Percentiles rank a stretch among this genome's conserved stretches.
These are phyloP conservation scores for Chymomyza fuscimana DNA, from an alignment of 2,888 invertebrate genomes.

Conservation along the genomic window DNA sequence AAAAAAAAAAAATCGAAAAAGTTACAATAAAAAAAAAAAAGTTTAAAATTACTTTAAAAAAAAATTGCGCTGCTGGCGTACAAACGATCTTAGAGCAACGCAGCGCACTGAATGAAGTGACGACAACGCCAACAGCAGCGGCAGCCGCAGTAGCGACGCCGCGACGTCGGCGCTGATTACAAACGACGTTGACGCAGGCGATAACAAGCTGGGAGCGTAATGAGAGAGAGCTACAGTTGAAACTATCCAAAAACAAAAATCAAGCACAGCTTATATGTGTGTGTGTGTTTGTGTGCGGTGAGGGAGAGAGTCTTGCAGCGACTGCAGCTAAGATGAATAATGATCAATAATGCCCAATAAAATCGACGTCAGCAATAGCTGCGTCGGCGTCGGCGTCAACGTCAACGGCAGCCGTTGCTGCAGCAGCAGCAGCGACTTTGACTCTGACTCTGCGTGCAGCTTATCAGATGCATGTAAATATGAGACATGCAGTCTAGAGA, in stretches of 20 bases:
- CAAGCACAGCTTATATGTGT: background rate
- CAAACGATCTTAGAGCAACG: conserved; percentile 71
- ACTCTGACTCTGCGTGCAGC: conserved; percentile 18
- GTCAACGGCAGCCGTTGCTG: conserved; percentile 9
- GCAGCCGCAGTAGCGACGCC: conserved; percentile 16
- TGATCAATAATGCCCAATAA: background rate
- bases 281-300: no score
- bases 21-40: conserved; percentile 20
- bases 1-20: conserved; percentile 51
- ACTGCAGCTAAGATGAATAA: background rate
- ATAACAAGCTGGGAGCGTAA: conserved; percentile 18
- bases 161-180: background rate
- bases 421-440: background rate
- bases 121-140: conserved; percentile 45
- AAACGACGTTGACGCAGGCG: background rate
- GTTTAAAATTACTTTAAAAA: conserved; percentile 34
- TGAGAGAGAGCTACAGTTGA: background rate
- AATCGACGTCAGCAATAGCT: background rate
- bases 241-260: background rate
- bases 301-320: background rate
- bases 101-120: conserved; percentile 69
- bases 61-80: conserved; percentile 67
- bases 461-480: conserved; percentile 27
- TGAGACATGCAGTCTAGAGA: no score
- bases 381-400: background rate